Conservation (phyloP, 2,797 vertebrate species). For the Nannoperca australis region DNA sequence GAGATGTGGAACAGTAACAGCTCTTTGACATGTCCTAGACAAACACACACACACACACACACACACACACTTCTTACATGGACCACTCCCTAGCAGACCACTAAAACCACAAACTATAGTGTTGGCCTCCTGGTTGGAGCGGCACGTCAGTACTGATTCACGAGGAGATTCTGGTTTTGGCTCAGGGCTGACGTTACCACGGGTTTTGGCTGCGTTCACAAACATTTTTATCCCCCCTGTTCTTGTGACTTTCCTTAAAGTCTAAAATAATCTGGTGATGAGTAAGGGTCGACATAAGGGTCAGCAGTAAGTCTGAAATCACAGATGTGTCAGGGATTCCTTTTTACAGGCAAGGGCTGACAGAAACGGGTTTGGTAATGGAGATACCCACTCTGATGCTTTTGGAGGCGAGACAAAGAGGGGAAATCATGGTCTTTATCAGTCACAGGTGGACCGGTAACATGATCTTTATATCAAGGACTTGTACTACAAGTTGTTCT, state of each 20-base stretch:
- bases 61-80: slow-evolving; percentile 27
- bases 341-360: background rate
- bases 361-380: background rate
- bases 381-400: background rate
- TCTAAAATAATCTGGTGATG: background rate
- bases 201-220: slow-evolving; percentile 8
- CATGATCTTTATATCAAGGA: background rate
- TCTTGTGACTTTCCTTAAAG: slow-evolving; percentile 4
- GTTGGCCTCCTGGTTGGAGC: slow-evolving; percentile 26
- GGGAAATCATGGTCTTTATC: background rate
- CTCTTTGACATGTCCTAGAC: slow-evolving; percentile 45
- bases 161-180: slow-evolving; percentile 52
- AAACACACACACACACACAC: slow-evolving; percentile 20
- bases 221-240: slow-evolving; percentile 14
- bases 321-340: background rate
- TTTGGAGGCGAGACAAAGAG: background rate
- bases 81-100: slow-evolving; percentile 71
- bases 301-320: slow-evolving; percentile 3
- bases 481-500: slow-evolving; percentile 2
- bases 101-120: slow-evolving; percentile 57
- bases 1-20: slow-evolving; percentile 72
- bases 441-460: slow-evolving; percentile 4
- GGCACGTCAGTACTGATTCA: slow-evolving; percentile 38
- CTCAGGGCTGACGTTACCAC: background rate
- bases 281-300: no score